phyloP scores from a whole-genome alignment of 2,797 vertebrate species.

The Hydrolagus colliei region DNA sequence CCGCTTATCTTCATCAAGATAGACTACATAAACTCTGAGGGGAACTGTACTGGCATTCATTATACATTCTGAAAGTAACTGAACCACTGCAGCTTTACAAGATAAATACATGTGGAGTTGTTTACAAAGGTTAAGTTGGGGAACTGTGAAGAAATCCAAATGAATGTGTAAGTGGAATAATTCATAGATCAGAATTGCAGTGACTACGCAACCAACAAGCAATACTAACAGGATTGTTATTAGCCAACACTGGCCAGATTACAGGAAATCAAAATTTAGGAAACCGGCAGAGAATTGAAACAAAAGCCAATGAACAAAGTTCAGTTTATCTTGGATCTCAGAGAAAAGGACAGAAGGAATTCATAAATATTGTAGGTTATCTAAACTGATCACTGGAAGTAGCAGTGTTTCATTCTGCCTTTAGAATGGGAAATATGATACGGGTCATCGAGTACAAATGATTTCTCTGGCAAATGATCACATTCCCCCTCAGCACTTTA shows the following conservation, averaged over 20 bases:
- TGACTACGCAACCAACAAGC: not conserved
- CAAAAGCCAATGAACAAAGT: not conserved
- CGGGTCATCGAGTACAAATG: too few relatives aligned
- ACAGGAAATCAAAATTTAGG: not conserved
- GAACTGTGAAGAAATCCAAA: not conserved
- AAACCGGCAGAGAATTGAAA: not conserved
- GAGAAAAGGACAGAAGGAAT: too few relatives aligned
- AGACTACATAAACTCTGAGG: not conserved
- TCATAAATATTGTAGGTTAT: too few relatives aligned
- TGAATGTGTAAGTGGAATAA: not conserved
- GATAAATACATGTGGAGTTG: not conserved
- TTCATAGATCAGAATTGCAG: not conserved
- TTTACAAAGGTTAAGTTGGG: not conserved
- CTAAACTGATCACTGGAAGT: too few relatives aligned
- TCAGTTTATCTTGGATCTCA: not conserved
- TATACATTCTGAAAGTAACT: not conserved
- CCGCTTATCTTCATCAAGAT: not conserved
- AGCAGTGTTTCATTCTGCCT: too few relatives aligned
- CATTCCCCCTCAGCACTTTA: too few relatives aligned
- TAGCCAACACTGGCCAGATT: too few relatives aligned
- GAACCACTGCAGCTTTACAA: not conserved
- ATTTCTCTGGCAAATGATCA: too few relatives aligned
- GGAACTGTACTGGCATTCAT: not conserved
- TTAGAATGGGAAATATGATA: too few relatives aligned
- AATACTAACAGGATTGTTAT: not conserved